Conservation (phyloP, 53 echinoderm and acorn worm species). For the Astropecten irregularis region DNA sequence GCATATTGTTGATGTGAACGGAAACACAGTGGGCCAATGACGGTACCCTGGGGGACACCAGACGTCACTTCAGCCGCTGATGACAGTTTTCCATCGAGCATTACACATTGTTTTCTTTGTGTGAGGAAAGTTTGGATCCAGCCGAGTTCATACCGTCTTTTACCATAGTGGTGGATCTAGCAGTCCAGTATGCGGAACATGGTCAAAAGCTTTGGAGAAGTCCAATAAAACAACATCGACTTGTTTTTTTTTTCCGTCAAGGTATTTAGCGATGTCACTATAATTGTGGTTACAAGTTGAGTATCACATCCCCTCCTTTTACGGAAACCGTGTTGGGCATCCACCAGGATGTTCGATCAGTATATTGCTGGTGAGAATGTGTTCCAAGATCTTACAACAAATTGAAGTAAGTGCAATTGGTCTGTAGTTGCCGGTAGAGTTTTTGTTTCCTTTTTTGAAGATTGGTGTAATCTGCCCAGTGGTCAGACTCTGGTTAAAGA, state of each 20-base stretch:
- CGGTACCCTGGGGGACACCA: slow-evolving; percentile 5
- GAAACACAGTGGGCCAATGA: background rate
- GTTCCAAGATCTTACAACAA: too few relatives aligned
- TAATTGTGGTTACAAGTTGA: background rate
- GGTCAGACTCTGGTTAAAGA: too few relatives aligned
- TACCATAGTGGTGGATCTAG: background rate
- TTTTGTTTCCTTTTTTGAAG: too few relatives aligned
- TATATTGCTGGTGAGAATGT: too few relatives aligned
- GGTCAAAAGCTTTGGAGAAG: too few relatives aligned
- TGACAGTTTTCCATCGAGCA: background rate
- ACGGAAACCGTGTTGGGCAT: slow-evolving; percentile 4
- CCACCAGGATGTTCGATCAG: background rate
- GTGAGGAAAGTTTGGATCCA: background rate
- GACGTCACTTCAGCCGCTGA: background rate
- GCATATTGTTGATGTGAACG: background rate
- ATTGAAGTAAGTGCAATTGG: too few relatives aligned
- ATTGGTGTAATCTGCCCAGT: too few relatives aligned
- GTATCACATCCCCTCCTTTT: slow-evolving; percentile 16
- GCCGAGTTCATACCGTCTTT: background rate
- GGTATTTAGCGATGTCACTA: too few relatives aligned
- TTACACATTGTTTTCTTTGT: background rate
- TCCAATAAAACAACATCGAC: too few relatives aligned
- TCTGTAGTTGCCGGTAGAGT: too few relatives aligned
- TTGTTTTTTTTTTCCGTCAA: too few relatives aligned
- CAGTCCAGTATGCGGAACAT: too few relatives aligned